Conservation (phyloP, 2,888 invertebrate genomes). For the Andrena minutula region DNA sequence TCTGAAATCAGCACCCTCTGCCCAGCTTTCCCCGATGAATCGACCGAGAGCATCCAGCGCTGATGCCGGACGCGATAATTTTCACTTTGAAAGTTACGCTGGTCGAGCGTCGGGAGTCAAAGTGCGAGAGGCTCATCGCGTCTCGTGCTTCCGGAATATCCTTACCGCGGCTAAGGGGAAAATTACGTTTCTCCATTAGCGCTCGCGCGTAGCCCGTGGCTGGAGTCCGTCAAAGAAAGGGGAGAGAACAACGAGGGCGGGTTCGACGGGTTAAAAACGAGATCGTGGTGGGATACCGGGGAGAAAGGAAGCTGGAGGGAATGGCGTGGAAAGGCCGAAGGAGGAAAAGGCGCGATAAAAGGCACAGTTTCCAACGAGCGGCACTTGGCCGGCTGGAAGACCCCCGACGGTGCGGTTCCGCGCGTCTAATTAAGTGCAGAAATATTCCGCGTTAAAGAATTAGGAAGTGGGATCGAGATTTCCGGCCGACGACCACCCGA, state of each 20-base stretch:
- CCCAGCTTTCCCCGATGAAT: background rate
- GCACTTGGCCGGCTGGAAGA: conserved; percentile 67
- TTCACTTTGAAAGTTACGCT: conserved; percentile 1
- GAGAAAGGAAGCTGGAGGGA: background rate
- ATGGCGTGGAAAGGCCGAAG: conserved; percentile 9
- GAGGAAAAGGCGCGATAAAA: conserved; percentile 63
- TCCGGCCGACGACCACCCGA: background rate
- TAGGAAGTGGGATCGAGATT: conserved; percentile 44
- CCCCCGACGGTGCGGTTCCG: conserved; percentile 23
- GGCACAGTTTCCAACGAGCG: conserved; percentile 71
- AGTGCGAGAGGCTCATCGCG: conserved; percentile 28
- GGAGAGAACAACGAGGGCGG: conserved; percentile 1
- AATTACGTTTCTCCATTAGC: conserved; percentile 68
- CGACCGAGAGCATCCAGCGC: background rate
- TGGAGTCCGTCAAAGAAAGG: conserved; percentile 39
- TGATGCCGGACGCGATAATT: conserved; percentile 7
- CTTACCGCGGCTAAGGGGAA: conserved; percentile 25
- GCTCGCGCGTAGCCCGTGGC: conserved; percentile 55
- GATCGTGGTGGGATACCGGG: background rate
- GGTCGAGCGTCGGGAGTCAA: conserved; percentile 7
- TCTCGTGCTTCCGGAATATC: conserved; percentile 14
- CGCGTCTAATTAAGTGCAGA: conserved; percentile 70
- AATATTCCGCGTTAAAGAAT: conserved; percentile 69
- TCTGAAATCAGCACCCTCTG: too few relatives aligned
- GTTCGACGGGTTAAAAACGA: background rate